phyloP scores from a whole-genome alignment of 2,888 invertebrate genomes.

The Tetragonisca angustula region DNA sequence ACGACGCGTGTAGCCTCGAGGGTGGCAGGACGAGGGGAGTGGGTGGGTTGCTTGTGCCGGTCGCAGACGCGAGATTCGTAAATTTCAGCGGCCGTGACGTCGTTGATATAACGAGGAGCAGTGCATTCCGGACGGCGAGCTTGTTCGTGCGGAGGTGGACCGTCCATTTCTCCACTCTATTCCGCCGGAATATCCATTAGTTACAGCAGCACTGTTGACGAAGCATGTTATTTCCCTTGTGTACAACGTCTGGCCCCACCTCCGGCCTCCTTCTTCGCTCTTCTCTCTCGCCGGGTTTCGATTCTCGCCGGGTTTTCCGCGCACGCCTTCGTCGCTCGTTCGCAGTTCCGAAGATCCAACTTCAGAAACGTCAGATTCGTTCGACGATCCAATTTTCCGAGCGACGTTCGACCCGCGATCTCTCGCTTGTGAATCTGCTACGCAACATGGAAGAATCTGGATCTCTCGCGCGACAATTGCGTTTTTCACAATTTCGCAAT shows the following conservation, averaged over 20 bases:
- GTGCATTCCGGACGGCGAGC: conserved; percentile 60
- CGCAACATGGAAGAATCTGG: not conserved
- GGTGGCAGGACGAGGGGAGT: not conserved
- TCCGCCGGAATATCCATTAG: conserved; percentile 83
- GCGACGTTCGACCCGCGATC: not conserved
- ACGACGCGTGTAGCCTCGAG: conserved; percentile 42
- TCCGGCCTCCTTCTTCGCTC: conserved; percentile 39
- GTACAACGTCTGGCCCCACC: conserved; percentile 78
- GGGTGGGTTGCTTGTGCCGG: not conserved
- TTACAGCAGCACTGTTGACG: conserved; percentile 84
- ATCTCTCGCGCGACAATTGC: not conserved
- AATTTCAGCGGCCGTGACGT: conserved; percentile 64
- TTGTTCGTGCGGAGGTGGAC: conserved; percentile 71
- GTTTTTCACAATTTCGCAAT: no score
- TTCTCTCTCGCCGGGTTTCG: conserved; percentile 41
- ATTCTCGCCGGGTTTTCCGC: conserved; percentile 37
- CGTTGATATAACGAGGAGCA: conserved; percentile 65
- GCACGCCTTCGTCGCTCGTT: conserved; percentile 71
- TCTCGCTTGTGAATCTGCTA: no score
- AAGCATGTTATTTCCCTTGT: conserved; percentile 84
- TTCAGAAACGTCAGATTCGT: conserved; percentile 52
- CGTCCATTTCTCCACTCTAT: conserved; percentile 79
- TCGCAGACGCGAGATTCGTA: conserved; percentile 54
- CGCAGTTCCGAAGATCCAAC: conserved; percentile 58
- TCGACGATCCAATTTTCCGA: conserved; percentile 53